These are phyloP conservation scores for Oscheius sp. DNA, from an alignment of 2,888 invertebrate species.

Conservation along the genomic window DNA sequence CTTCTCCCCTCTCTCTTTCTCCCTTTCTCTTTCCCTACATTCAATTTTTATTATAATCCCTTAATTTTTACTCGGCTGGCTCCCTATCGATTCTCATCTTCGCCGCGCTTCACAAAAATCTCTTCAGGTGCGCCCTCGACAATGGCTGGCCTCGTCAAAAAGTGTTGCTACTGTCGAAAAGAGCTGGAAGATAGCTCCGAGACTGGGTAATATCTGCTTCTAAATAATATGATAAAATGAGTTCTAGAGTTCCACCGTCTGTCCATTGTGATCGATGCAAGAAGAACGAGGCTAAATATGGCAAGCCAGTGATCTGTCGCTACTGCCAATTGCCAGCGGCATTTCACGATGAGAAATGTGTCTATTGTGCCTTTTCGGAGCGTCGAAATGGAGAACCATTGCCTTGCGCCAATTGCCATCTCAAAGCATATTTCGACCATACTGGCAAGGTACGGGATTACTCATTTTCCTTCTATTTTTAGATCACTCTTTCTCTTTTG, in stretches of 20 bases:
- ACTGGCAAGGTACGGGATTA: constrained; percentile 35
- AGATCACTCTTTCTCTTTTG: not conserved
- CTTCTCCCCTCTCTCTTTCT: not conserved
- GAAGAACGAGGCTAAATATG: constrained; percentile 63
- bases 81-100: too few relatives aligned
- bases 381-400: constrained; percentile 57
- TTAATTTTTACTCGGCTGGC: too few relatives aligned
- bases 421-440: constrained; percentile 55
- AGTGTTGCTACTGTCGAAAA: constrained; percentile 26
- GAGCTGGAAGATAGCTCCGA: constrained; percentile 18
- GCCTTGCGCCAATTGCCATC: constrained; percentile 56
- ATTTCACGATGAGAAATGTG: constrained; percentile 59
- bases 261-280: constrained; percentile 58
- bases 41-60: not conserved
- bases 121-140: not conserved
- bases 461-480: not conserved
- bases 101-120: too few relatives aligned
- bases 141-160: constrained; percentile 29
- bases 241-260: not conserved
- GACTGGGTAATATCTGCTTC: not conserved
- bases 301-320: constrained; percentile 60
- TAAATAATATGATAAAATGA: not conserved
- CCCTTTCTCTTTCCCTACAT: not conserved
- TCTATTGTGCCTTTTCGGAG: constrained; percentile 60
- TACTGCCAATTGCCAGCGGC: constrained; percentile 64